phyloP scores from a whole-genome alignment of 2,797 vertebrate genomes.

The Pristis pectinata region DNA sequence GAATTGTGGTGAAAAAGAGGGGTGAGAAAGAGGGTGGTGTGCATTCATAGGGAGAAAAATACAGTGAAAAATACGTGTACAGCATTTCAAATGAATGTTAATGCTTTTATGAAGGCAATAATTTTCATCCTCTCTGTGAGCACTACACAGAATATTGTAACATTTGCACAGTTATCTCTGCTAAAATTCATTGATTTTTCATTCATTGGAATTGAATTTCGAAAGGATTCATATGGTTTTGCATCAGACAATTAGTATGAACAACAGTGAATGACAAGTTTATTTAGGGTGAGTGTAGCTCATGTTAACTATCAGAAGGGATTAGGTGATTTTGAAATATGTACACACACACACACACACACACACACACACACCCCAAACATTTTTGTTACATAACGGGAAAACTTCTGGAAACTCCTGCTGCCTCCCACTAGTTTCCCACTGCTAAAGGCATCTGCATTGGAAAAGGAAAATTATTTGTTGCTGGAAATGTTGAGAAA shows the following conservation, averaged over 20 bases:
- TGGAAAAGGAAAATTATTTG: conserved; percentile 72
- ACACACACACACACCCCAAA: not conserved
- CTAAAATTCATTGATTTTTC: too few species aligned
- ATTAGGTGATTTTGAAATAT: not conserved
- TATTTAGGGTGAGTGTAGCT: not conserved
- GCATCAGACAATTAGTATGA: too few species aligned
- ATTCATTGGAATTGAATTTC: too few species aligned
- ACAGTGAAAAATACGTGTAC: not conserved
- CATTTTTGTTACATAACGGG: not conserved
- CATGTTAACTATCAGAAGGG: not conserved
- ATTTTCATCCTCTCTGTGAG: too few species aligned
- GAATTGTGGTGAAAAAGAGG: not conserved
- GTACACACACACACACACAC: not conserved
- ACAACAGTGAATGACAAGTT: not conserved
- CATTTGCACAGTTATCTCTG: too few species aligned
- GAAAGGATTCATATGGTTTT: too few species aligned
- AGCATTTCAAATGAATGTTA: not conserved
- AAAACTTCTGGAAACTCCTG: conserved; percentile 56
- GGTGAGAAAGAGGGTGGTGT: too few species aligned
- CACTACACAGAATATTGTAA: too few species aligned
- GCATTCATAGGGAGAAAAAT: not conserved
- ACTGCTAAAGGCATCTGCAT: conserved; percentile 78
- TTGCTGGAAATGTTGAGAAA: conserved; percentile 62
- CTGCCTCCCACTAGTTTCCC: conserved; percentile 70
- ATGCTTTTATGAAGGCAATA: not conserved